Evolutionary conservation across 2,797 vertebrate genomes (phyloP), one percentile per base, ranked within the genome.

Genomic region (Hirundo rustica): DNA sequence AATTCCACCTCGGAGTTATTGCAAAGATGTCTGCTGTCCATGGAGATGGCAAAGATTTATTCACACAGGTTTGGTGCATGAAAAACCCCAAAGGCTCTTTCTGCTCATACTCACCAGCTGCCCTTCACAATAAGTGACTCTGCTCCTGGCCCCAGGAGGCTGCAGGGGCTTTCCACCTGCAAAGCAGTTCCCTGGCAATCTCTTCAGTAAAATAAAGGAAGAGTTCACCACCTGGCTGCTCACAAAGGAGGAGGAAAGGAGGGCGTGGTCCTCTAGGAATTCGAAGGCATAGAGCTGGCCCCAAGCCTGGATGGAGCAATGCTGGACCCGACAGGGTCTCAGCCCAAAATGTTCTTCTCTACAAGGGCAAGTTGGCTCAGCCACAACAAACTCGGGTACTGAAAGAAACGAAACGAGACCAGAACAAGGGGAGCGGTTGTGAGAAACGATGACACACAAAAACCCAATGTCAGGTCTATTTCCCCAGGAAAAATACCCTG

Each of bases 81-180:
- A 48, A 60, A 51, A 58, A 9, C 36, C 27, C 29, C 25, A 58
- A 65, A 27, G 36, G 60, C 34, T 77, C 10, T 8, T 17, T 58
- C 45, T 65, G 64, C 14, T 38, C 53, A 19, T 74, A 96, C 97
- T 97, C 91, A 98, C 97, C 96, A 97, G 67, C 57, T 90, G 93
- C 51, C 97, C 97, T 13, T 81, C 91, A 66, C 97, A 97, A 18
- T 92, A 97, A 4, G 93, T 95, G 82, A 97, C 88, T 58, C 95
- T 85, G 38, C 96, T 57, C 13, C 44, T 62, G 5, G 86, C 55
- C 16, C 92, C 93, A 0, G 20, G 51, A 38, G 97, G 97, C 1
- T 65, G 61, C 67, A 97, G 66, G 13, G 57, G 2, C 3, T 44
- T 72, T 42, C 97, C 97, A 30, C 91, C 77, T 3, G 82, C 83